A percentile compares a stretch with the other conserved stretches of the same genome.
These are phyloP conservation scores for Prenolepis imparis DNA, from an alignment of 2,888 invertebrate species.

Conservation along the genomic window DNA sequence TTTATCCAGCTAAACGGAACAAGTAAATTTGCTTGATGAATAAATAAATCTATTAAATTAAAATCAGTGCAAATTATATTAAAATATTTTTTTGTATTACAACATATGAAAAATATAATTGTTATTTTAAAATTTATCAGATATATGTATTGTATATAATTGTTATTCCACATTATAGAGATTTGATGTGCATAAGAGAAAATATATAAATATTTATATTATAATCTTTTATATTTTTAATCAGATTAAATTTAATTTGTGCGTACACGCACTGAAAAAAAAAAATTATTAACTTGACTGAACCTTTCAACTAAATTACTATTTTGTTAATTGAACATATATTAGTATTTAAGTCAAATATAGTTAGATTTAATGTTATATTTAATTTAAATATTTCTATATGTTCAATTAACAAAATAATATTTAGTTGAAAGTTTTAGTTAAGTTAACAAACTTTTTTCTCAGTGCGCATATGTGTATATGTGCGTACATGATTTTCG, in stretches of 20 bases:
- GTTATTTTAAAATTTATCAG: not conserved
- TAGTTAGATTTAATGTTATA: too few relatives aligned
- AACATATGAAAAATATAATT: not conserved
- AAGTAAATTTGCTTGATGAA: constrained; percentile 12
- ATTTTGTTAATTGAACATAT: too few relatives aligned
- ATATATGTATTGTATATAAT: not conserved
- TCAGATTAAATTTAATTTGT: not conserved
- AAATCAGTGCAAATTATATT: not conserved
- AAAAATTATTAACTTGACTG: too few relatives aligned
- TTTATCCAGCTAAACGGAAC: constrained; percentile 34
- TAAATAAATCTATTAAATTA: constrained; percentile 32
- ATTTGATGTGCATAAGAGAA: not conserved
- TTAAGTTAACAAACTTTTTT: too few relatives aligned
- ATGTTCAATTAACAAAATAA: too few relatives aligned
- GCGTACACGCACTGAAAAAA: too few relatives aligned
- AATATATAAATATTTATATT: not conserved
- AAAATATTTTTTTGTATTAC: not conserved
- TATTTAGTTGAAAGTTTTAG: too few relatives aligned
- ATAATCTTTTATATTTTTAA: not conserved
- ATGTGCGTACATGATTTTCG: not conserved
- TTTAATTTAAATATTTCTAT: too few relatives aligned
- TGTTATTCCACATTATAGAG: not conserved
- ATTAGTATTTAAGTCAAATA: too few relatives aligned
- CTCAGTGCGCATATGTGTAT: too few relatives aligned
- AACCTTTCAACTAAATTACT: too few relatives aligned